Evolutionary conservation across 2,797 vertebrate species (phyloP).

Genomic region (Myiotriccus ornatus): DNA sequence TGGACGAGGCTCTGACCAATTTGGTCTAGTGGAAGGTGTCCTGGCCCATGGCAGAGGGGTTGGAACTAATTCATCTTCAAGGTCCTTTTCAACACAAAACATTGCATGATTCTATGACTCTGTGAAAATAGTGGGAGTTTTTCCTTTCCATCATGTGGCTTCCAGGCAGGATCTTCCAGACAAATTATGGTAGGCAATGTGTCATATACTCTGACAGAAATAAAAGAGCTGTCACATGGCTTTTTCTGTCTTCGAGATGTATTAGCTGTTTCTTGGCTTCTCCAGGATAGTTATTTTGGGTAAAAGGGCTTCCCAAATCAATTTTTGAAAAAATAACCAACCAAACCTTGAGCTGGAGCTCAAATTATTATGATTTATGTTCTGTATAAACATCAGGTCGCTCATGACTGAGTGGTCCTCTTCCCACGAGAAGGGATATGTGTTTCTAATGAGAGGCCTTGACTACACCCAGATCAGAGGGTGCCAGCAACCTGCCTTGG

Average conservation of each 20-base stretch:
- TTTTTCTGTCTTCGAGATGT: background rate
- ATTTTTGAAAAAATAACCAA: background rate
- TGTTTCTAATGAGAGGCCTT: background rate
- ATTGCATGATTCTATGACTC: background rate
- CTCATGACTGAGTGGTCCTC: background rate
- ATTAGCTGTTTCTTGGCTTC: background rate
- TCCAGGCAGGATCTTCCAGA: background rate
- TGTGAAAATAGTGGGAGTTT: background rate
- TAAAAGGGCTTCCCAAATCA: background rate
- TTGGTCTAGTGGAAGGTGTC: background rate
- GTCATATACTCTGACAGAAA: background rate
- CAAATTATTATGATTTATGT: background rate
- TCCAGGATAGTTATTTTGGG: background rate
- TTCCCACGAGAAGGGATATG: background rate
- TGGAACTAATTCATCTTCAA: background rate
- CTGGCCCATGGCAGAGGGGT: background rate
- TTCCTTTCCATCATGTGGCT: background rate
- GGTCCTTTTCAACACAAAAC: background rate
- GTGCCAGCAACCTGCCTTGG: background rate
- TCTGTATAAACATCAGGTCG: background rate
- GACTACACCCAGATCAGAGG: background rate
- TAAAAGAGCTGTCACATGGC: background rate
- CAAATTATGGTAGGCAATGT: accelerated
- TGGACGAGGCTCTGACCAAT: background rate
- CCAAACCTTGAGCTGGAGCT: background rate